These are phyloP conservation scores for Drosophila neocordata DNA, from an alignment of 1,140 invertebrate genomes.

Conservation along the genomic window DNA sequence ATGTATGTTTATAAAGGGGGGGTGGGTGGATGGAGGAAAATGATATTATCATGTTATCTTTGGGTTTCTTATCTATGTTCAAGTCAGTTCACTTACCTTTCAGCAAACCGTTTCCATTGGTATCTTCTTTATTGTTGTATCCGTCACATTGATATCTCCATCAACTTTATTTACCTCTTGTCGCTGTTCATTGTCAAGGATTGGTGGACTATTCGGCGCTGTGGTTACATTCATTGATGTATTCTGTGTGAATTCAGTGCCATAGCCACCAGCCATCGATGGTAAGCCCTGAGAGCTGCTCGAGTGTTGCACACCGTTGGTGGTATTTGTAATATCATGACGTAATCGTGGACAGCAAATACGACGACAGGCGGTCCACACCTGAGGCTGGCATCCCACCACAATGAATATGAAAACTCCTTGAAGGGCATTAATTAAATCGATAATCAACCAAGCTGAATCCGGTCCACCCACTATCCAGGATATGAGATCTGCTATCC, in stretches of 20 bases:
- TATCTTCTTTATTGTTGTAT: slow-evolving; percentile 58
- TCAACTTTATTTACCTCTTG: slow-evolving; percentile 7
- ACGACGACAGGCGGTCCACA: slow-evolving; percentile 87
- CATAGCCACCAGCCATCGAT: slow-evolving; percentile 88
- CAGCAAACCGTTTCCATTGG: slow-evolving; percentile 85
- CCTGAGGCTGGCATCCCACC: slow-evolving; percentile 93
- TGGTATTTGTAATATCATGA: slow-evolving; percentile 85
- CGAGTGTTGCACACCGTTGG: slow-evolving; percentile 85
- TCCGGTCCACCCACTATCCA: slow-evolving; percentile 89
- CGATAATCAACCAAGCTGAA: slow-evolving; percentile 91
- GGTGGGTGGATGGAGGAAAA: no score
- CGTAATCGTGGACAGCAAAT: slow-evolving; percentile 85
- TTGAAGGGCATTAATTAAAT: slow-evolving; percentile 92
- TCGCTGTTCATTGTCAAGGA: slow-evolving; percentile 13
- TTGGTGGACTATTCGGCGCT: slow-evolving; percentile 22
- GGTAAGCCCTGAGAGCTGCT: slow-evolving; percentile 89
- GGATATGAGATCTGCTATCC: slow-evolving; percentile 92
- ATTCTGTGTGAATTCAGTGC: slow-evolving; percentile 86
- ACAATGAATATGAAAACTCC: slow-evolving; percentile 95
- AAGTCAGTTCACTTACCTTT: slow-evolving; percentile 34
- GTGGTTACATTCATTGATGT: slow-evolving; percentile 86
- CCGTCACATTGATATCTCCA: slow-evolving; percentile 15
- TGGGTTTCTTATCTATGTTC: not conserved
- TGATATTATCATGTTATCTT: slow-evolving; percentile 16
- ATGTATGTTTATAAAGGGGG: no score